Evolutionary conservation across 2,888 invertebrate species (phyloP), one percentile per base, ranked within the genome.

Genomic region (Melinaea marsaeus): DNA sequence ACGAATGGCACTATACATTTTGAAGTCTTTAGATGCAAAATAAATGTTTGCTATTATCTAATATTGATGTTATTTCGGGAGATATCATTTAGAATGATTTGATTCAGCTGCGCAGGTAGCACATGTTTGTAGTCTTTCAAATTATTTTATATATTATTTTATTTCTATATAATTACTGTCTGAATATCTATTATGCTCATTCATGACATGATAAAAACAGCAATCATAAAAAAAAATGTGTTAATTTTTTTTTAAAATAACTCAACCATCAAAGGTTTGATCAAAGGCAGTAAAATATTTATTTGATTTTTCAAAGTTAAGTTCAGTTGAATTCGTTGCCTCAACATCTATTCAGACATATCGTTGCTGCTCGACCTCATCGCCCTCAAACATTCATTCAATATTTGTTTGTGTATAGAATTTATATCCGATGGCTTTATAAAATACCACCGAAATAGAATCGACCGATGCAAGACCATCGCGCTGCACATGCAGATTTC

Each of bases 401-500:
- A 32, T 51, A 3, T 51, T 32, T 51, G 51, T 32, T 7, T 51
- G 48, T 48, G 6, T 48, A n/a, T 48, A 4, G 32, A 51, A 51
- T 9, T 22, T 13, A 51, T 4, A 22, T 22, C 48, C 48, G 48
- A 51, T 32, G 22, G 51, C 32, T 51, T 51, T 51, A 51, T 32
- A 51, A 51, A 51, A 51, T 7, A 32, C 51, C 11, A 51, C 51
- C 51, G 32, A 51, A 51, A 51, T 51, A 51, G 51, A 51, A 51
- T 9, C 32, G 51, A 51, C 4, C 51, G 32, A 22, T 51, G 11
- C 11, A 32, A n/a, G 22, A 51, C 32, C 7, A 51, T 5, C 11
- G 32, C 6, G 22, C 7, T 51, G 32, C 62, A 63, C 65, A 63
- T 66, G 63, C 57, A 61, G 61, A 62, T 63, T 66, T 66, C 33